A percentile compares a stretch with the other conserved stretches of the same genome.
phyloP scores from a whole-genome alignment of 2,113 vertebrate species.

The Montifringilla adamsi region DNA sequence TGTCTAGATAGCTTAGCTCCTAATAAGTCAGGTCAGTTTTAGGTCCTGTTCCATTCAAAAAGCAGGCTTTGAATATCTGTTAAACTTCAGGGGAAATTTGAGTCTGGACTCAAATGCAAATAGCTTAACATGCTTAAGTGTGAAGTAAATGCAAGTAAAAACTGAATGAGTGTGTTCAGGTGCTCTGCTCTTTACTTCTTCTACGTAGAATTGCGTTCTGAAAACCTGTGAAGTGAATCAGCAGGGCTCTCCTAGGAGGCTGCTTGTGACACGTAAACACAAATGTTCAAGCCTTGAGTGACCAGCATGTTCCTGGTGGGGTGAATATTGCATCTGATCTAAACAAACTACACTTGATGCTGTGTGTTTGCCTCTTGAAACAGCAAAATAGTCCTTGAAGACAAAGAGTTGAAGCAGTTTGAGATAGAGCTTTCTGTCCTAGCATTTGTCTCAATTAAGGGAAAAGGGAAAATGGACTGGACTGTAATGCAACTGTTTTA shows the following conservation, averaged over 20 bases:
- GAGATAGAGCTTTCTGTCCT: background rate
- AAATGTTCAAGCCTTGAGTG: background rate
- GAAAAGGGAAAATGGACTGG: background rate
- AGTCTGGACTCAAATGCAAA: background rate
- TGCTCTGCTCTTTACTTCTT: background rate
- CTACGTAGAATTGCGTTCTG: background rate
- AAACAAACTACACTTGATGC: background rate
- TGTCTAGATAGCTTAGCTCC: slow-evolving; percentile 37
- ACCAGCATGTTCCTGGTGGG: background rate
- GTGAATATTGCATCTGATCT: background rate
- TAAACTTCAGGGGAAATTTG: background rate
- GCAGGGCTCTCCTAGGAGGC: background rate
- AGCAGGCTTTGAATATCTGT: background rate
- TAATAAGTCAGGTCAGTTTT: slow-evolving; percentile 30
- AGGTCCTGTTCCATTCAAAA: background rate
- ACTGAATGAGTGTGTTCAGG: background rate
- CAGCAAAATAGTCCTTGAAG: background rate
- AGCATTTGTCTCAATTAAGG: background rate
- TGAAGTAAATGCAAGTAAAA: background rate
- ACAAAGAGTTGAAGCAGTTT: background rate
- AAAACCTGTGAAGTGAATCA: background rate
- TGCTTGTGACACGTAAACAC: background rate
- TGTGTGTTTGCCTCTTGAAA: background rate
- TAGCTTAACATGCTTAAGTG: background rate
- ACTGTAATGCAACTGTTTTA: background rate